These are phyloP conservation scores for Podabrus alpinus DNA, from an alignment of 2,888 invertebrate genomes.

Conservation along the genomic window DNA sequence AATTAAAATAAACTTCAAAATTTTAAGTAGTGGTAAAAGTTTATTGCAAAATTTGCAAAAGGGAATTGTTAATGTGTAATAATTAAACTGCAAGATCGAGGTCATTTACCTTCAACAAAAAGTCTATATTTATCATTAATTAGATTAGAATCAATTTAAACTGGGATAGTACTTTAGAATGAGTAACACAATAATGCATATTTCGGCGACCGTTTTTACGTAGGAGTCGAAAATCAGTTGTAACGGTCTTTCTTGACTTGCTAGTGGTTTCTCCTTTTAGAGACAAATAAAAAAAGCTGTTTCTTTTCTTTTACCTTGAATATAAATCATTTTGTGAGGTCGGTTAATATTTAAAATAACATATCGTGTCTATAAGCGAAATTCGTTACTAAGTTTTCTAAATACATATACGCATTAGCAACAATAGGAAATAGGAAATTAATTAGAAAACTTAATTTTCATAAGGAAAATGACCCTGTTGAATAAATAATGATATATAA, in stretches of 20 bases:
- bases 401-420: not conserved
- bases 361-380: not conserved
- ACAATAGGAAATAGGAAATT: not conserved
- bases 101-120: not conserved
- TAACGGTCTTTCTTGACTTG: conserved; percentile 19
- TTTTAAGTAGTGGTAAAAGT: not conserved
- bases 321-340: conserved; percentile 20
- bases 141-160: not conserved
- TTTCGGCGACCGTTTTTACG: conserved; percentile 30
- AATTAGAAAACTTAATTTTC: not conserved
- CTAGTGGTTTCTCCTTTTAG: conserved; percentile 32
- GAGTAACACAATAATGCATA: conserved; percentile 7
- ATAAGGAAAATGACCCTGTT: not conserved
- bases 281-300: conserved; percentile 21
- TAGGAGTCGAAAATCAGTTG: conserved; percentile 30
- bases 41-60: not conserved
- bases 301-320: conserved; percentile 30
- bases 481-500: not conserved
- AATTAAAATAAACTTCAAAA: not conserved
- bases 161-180: not conserved
- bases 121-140: not conserved
- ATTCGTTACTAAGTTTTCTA: not conserved
- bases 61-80: not conserved
- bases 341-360: conserved; percentile 20
- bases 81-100: not conserved